Evolutionary conservation across 1,140 invertebrate genomes (phyloP), one percentile per base, ranked within the genome.

Genomic region (Lepidotrigona ventralis): DNA sequence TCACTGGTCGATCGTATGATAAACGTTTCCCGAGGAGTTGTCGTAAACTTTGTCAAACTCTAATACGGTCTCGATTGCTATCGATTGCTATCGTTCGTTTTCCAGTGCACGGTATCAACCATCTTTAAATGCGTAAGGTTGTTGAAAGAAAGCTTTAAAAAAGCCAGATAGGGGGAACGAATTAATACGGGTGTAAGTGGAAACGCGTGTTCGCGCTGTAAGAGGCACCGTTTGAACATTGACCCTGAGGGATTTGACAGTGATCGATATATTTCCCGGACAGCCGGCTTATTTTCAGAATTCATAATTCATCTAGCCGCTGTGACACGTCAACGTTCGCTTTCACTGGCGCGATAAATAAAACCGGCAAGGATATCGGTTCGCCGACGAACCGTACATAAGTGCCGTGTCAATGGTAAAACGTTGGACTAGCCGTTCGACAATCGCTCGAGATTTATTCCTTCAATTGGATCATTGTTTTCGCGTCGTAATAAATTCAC

Each of bases 301-400:
- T 88, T 85, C 84, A 88, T 88, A 88, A 88, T 88, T 88, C 87
- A 85, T 64, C 79, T 70, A 76, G 60, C 21, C 77, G 75, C 15
- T 46, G 33, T 54, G 80, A 68, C 77, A 68, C 69, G 74, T 88
- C 72, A 73, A 76, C 86, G 58, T 51, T 80, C 86, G 83, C 78
- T 88, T 88, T 88, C 84, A 53, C 84, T 23, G 51, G 33, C 71
- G 54, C 68, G 84, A 82, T 82, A 81, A 85, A 85, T 77, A 82
- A 77, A 84, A 66, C 76, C n/a, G 66, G 81, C 81, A 78, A 83
- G 66, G 81, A 78, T 78, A 83, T 63, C 81, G 81, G 64, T 75
- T 46, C 39, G 26, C 33, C 54, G n/a, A 33, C 54, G 74, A 21
- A 53, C 53, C 73, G 53, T 70, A 29, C 72, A 58, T 76, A 83